These are phyloP conservation scores for Cerastoderma edule DNA, from an alignment of 2,888 invertebrate species.

Conservation along the genomic window DNA sequence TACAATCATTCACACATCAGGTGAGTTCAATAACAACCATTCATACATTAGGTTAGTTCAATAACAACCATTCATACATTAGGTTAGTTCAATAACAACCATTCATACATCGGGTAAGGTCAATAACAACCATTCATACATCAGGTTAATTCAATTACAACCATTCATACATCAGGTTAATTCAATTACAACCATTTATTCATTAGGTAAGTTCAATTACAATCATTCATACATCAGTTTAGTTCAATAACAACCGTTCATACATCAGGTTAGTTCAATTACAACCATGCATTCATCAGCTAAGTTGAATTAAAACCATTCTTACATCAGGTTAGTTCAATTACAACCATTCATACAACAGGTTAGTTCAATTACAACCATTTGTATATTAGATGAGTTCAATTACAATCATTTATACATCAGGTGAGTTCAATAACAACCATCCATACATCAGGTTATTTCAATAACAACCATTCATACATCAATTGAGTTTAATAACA, in stretches of 20 bases:
- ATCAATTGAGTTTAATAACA: not conserved
- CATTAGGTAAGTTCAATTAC: not conserved
- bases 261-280: not conserved
- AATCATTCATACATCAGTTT: conserved; percentile 14
- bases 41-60: no score
- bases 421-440: conserved; percentile 1
- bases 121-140: conserved; percentile 13
- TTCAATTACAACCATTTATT: no score
- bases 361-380: conserved; percentile 8
- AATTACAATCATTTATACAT: conserved; percentile 12
- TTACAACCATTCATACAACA: conserved; percentile 15
- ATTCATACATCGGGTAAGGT: conserved; percentile 11
- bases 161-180: conserved; percentile 15
- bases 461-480: conserved; percentile 12
- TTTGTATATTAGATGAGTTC: conserved; percentile 7
- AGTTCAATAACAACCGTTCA: not conserved
- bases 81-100: not conserved
- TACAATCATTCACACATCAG: no score
- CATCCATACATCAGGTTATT: no score
- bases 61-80: conserved; percentile 1
- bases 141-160: conserved; percentile 4
- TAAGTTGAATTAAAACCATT: not conserved
- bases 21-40: no score
- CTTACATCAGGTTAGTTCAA: not conserved
- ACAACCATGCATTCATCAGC: conserved; percentile 4